These are phyloP conservation scores for Rhynchopsitta pachyrhyncha DNA, from an alignment of 2,113 vertebrate genomes.

Conservation along the genomic window DNA sequence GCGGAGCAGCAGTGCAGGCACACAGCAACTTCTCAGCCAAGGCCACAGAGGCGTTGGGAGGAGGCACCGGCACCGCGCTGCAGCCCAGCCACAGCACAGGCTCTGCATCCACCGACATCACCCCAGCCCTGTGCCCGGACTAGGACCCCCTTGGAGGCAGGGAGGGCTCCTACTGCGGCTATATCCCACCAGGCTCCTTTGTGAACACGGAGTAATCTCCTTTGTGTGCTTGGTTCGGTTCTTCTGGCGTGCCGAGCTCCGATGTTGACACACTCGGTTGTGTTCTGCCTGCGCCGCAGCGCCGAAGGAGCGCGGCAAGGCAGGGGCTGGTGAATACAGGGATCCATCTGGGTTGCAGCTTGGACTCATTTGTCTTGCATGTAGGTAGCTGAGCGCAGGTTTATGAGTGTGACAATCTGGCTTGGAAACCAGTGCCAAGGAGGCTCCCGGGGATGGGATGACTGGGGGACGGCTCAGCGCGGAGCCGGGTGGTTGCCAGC, in stretches of 20 bases:
- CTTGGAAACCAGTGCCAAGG: slow-evolving; percentile 12
- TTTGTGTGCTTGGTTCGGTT: not conserved
- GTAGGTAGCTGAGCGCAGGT: slow-evolving; percentile 29
- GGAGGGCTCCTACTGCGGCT: not conserved
- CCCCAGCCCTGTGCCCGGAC: accelerated
- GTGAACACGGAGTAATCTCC: not conserved
- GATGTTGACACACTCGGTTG: accelerated
- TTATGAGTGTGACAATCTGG: not conserved
- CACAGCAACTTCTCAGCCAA: not conserved
- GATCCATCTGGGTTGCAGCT: slow-evolving; percentile 38
- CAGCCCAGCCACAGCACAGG: accelerated
- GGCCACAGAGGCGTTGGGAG: not conserved
- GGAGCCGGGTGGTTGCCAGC: not conserved
- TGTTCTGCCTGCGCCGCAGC: not conserved
- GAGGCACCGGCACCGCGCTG: accelerated
- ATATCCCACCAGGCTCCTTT: not conserved
- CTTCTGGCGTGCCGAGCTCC: not conserved
- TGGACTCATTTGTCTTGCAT: slow-evolving; percentile 44
- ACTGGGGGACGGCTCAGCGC: accelerated
- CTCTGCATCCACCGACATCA: accelerated
- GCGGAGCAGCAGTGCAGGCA: not conserved
- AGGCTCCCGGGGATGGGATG: not conserved
- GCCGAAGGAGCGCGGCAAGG: not conserved
- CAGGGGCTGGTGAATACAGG: slow-evolving; percentile 10
- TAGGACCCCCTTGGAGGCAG: accelerated